Percentiles rank a stretch among this genome's conserved stretches.
Evolutionary conservation across 64 coral and sea anemone genomes (phyloP).

Genomic region (Dendrophyllia cribrosa): DNA sequence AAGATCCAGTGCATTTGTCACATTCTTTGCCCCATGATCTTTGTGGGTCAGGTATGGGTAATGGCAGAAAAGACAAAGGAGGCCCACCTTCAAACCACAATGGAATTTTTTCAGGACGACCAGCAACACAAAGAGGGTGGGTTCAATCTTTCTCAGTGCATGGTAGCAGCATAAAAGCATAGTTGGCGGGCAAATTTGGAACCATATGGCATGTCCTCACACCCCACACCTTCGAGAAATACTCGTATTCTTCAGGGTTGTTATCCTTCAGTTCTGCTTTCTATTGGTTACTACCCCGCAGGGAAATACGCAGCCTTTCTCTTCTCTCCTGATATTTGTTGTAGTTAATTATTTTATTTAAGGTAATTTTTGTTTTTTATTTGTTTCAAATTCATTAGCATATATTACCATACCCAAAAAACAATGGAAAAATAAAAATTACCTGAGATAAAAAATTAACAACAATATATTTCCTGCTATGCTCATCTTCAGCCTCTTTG

Average conservation of each 20-base stretch:
- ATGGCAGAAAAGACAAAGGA: slow-evolving; percentile 42
- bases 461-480: too few species aligned
- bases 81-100: slow-evolving; percentile 50
- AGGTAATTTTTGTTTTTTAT: too few species aligned
- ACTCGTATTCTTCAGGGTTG: slow-evolving; percentile 32
- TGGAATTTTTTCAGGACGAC: neutral
- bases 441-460: too few species aligned
- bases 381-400: too few species aligned
- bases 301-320: slow-evolving; percentile 18
- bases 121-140: slow-evolving; percentile 36
- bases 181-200: slow-evolving; percentile 22
- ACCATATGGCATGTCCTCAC: slow-evolving; percentile 23
- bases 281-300: slow-evolving; percentile 36
- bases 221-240: slow-evolving; percentile 51
- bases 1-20: slow-evolving; percentile 4
- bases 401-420: too few species aligned
- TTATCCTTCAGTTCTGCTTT: slow-evolving; percentile 33
- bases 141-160: slow-evolving; percentile 45
- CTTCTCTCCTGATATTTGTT: slow-evolving; percentile 54
- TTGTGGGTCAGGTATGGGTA: slow-evolving; percentile 35
- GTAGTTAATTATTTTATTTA: too few species aligned
- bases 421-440: too few species aligned
- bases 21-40: slow-evolving; percentile 33
- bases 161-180: slow-evolving; percentile 46
- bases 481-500: slow-evolving; percentile 34